Percentiles rank a stretch among this genome's conserved stretches.
Conservation (phyloP, 2,888 invertebrate genomes). For the Caenorhabditis doughertyi region DNA sequence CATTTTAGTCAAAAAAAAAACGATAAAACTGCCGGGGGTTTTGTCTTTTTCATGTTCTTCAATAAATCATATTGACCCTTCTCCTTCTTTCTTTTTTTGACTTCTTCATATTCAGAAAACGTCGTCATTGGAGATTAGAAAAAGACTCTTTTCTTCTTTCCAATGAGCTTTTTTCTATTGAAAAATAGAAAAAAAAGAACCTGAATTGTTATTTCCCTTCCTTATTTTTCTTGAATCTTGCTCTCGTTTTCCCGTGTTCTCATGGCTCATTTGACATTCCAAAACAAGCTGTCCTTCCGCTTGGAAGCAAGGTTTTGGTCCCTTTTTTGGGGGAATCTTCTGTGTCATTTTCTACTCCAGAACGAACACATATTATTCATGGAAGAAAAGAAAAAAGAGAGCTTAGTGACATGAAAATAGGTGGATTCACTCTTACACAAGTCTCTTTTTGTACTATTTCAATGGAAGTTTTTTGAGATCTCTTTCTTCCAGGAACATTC, state of each 20-base stretch:
- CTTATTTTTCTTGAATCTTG: background rate
- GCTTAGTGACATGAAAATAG: constrained; percentile 32
- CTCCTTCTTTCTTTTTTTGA: background rate
- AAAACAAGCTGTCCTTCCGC: constrained; percentile 43
- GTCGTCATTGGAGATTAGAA: constrained; percentile 45
- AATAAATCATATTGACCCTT: constrained; percentile 57
- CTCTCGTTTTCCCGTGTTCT: background rate
- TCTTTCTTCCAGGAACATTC: background rate
- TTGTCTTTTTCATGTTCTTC: constrained; percentile 42
- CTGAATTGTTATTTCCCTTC: constrained; percentile 26
- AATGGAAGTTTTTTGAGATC: background rate
- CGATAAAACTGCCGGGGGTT: constrained; percentile 3
- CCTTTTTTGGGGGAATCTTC: background rate
- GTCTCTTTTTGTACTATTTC: background rate
- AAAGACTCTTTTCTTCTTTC: no score
- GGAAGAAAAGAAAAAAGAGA: background rate
- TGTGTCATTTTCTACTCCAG: constrained; percentile 31
- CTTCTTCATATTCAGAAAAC: background rate
- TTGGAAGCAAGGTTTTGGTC: background rate
- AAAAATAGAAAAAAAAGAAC: background rate
- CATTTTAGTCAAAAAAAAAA: no score
- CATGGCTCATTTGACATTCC: constrained; percentile 62
- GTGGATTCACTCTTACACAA: no score
- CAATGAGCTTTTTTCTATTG: no score
- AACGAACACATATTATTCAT: constrained; percentile 28